Evolutionary conservation across 2,113 vertebrate genomes (phyloP), one percentile per base, ranked within the genome.

Genomic region (Cottus gobio): DNA sequence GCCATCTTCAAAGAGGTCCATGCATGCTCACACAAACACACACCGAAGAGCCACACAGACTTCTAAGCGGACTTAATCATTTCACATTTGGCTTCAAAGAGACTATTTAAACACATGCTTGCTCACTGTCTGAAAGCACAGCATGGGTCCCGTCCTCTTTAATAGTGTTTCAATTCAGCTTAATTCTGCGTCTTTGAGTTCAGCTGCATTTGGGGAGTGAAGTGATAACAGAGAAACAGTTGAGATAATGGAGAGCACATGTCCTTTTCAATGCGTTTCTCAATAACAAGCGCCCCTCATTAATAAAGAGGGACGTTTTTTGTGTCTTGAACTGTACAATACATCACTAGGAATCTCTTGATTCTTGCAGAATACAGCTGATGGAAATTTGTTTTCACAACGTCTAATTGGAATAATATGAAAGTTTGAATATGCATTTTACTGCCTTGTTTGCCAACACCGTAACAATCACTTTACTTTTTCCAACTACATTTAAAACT

Each of bases 31-130:
- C 81, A 72, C 81, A 75, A 44, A 75, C 70, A 66, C 68, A 78
- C 82, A 70, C 54, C 3, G 71, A 70, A 73, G 75, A 86, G 67
- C 56, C 52, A 63, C 36, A 39, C 72, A 85, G 79, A 87, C 87
- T 85, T 92, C 85, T 88, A 79, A 92, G 89, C 71, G 48, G 71
- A 87, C 92, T 89, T 89, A 90, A 92, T 92, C 83, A 91, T 91
- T 92, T 92, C 88, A 86, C 84, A 86, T 93, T 93, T 90, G 80
- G 89, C 91, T 92, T 93, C 93, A 93, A 92, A 93, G 90, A 81
- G 87, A 89, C 86, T 89, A 62, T 80, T 89, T 87, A 85, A 90
- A 88, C 83, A 86, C 85, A 88, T 36, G 82, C 83, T 90, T 86
- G 88, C 84, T 89, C 79, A 58, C 81, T 65, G 81, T 84, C 83